Conservation (phyloP, 2,888 invertebrate species). For the Hofmannophila pseudospretella region DNA sequence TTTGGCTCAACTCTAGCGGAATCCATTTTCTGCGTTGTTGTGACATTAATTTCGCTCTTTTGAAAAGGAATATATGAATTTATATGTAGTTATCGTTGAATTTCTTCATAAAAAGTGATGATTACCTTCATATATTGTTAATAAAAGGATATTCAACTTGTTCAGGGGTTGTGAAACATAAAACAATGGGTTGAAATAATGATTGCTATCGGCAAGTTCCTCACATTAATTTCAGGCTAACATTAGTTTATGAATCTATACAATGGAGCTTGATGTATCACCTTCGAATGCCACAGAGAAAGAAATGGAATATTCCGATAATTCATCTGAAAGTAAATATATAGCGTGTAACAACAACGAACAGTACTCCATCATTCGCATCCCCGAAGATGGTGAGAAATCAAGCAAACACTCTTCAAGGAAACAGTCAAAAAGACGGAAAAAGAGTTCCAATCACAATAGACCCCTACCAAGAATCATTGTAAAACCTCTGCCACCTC, state of each 20-base stretch:
- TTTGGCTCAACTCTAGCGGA: slow-evolving; percentile 25
- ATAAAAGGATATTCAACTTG: slow-evolving; percentile 22
- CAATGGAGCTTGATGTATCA: slow-evolving; percentile 65
- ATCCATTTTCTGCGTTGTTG: slow-evolving; percentile 77
- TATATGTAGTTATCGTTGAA: slow-evolving; percentile 28
- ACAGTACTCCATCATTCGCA: slow-evolving; percentile 64
- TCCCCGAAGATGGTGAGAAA: slow-evolving; percentile 71
- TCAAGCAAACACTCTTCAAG: slow-evolving; percentile 88
- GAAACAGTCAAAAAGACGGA: slow-evolving; percentile 83
- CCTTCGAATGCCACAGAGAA: slow-evolving; percentile 43
- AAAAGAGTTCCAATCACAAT: slow-evolving; percentile 86
- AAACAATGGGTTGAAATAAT: slow-evolving; percentile 71
- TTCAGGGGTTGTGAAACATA: slow-evolving; percentile 25
- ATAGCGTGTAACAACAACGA: slow-evolving; percentile 57
- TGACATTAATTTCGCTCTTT: slow-evolving; percentile 61
- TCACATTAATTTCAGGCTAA: slow-evolving; percentile 40
- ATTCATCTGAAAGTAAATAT: slow-evolving; percentile 59
- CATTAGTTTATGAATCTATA: slow-evolving; percentile 23
- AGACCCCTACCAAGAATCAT: slow-evolving; percentile 86
- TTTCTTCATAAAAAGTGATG: slow-evolving; percentile 37
- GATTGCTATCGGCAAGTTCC: slow-evolving; percentile 55
- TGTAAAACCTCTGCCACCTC: slow-evolving; percentile 87
- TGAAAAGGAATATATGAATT: slow-evolving; percentile 37
- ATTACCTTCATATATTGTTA: slow-evolving; percentile 23
- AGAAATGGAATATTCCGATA: slow-evolving; percentile 61